Base-by-base conservation (phyloP, 1,140 invertebrate genomes). In the Charaxes varanes region DNA sequence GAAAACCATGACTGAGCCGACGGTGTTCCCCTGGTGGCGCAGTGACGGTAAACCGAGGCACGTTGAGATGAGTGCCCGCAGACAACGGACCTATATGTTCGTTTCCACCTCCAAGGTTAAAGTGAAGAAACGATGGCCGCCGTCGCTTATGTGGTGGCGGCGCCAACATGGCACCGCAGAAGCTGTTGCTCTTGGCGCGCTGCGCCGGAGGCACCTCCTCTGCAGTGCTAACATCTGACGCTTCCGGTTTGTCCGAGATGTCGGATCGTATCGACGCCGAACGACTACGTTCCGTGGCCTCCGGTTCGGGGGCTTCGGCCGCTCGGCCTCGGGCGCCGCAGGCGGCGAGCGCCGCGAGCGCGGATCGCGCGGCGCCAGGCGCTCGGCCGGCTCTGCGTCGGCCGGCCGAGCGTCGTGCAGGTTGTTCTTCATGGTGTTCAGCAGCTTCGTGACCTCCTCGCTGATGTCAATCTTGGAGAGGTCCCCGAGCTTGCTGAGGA, bases 401-500 rank as follows among this genome's bases (percentile, higher is more conserved):
- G n/a, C n/a, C n/a, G n/a, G n/a, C n/a, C n/a, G n/a, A n/a, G n/a
- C n/a, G n/a, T 80, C 80, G 2, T 78, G 67, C 45, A 78, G 55
- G 38, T 87, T 87, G 41, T 86, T 88, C 56, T 89, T 89, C 45
- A 91, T 86, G 1, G 86, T 86, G 8, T 88, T 88, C 26, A 92
- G 56, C 13, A 92, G 65, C 64, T 91, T 91, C 0, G 90, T 89
- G 1, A 92, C 89, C 55, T 92, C 90, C 31, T 88, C 90, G 18
- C 89, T 90, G 14, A 92, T 91, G 51, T 91, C 90, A 34, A 93
- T 91, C 73, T 91, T 91, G 13, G 89, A 91, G 8, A 92, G 73
- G 62, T 92, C 89, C 6, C 90, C 89, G 7, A 90, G 54, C 65
- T 88, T 89, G 48, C 87, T 89, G n/a, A 90, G 84, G 14, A 90